Evolutionary conservation across 1,140 invertebrate genomes (phyloP).

Genomic region (Proales similis): DNA sequence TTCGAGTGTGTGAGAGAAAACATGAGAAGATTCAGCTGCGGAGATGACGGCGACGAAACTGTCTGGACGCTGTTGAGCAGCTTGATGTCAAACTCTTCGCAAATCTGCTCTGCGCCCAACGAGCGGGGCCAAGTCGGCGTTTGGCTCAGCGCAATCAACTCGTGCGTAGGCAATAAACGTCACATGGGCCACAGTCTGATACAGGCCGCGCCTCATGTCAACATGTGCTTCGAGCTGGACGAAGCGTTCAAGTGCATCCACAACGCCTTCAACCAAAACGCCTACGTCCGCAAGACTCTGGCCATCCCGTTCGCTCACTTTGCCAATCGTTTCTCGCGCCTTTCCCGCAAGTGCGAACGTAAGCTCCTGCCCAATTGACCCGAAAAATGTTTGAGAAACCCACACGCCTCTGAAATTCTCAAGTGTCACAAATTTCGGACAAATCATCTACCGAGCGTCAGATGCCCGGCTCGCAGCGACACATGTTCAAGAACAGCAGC

Average conservation of each 20-base stretch:
- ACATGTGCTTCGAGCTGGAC: conserved; percentile 21
- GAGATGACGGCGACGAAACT: neutral
- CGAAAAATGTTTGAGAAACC: neutral
- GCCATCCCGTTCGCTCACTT: neutral
- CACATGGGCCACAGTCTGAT: conserved; percentile 12
- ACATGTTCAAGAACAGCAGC: conserved; percentile 9
- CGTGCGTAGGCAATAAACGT: conserved; percentile 16
- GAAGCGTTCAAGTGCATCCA: conserved; percentile 13
- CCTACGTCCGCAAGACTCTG: neutral
- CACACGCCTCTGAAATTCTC: neutral
- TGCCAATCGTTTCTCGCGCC: neutral
- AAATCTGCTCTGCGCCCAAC: neutral
- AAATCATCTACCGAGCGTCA: neutral
- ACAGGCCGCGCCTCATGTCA: conserved; percentile 8
- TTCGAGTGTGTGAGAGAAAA: conserved; percentile 12
- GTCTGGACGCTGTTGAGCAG: neutral
- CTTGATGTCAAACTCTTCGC: neutral
- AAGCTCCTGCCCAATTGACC: no score
- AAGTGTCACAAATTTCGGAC: neutral
- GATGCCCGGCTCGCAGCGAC: neutral
- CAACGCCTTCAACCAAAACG: neutral
- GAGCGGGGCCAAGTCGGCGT: neutral
- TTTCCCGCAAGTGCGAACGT: conserved; percentile 11
- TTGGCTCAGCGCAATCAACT: conserved; percentile 21
- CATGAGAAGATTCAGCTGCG: conserved; percentile 15